phyloP scores from a whole-genome alignment of 1,140 invertebrate genomes.

The Bombus waltoni region DNA sequence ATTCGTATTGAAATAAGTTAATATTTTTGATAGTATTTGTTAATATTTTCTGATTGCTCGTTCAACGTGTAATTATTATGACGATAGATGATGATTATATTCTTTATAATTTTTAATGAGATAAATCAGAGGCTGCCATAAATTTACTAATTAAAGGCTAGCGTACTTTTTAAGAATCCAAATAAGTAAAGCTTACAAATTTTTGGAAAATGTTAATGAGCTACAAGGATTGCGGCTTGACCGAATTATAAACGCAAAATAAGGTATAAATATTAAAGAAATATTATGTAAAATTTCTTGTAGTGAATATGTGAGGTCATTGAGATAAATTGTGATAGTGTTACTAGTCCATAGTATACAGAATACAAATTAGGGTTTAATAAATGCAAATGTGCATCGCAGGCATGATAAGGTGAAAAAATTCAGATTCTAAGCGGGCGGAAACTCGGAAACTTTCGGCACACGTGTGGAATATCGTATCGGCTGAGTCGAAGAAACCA shows the following conservation, averaged over 20 bases:
- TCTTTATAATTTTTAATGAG: too few species aligned
- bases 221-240: too few species aligned
- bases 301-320: background rate
- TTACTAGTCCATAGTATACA: background rate
- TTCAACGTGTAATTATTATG: too few species aligned
- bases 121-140: too few species aligned
- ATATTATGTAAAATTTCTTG: background rate
- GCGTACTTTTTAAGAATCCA: too few species aligned
- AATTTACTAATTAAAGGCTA: too few species aligned
- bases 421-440: background rate
- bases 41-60: too few species aligned
- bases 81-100: too few species aligned
- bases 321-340: background rate
- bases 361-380: background rate
- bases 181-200: too few species aligned
- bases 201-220: too few species aligned
- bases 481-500: background rate
- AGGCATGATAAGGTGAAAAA: background rate
- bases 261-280: background rate
- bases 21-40: too few species aligned
- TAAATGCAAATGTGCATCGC: background rate
- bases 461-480: conserved; percentile 15
- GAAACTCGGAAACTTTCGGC: conserved; percentile 7
- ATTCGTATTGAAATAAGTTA: too few species aligned
- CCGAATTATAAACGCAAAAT: background rate